Conservation (phyloP, 2,113 vertebrate species). For the Dipodomys stephensi region DNA sequence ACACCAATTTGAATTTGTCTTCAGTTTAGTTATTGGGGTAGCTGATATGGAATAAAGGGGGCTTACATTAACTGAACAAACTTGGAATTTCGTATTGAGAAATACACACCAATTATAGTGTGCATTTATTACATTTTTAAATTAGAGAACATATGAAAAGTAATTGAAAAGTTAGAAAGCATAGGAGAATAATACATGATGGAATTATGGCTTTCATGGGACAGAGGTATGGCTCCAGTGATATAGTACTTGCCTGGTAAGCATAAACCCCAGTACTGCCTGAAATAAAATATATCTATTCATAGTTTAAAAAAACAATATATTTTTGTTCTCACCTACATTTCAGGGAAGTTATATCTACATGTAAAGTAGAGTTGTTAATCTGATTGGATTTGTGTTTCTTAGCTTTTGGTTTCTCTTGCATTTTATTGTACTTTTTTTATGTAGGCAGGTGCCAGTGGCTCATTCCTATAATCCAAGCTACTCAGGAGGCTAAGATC, state of each 20-base stretch:
- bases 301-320: not conserved
- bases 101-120: not conserved
- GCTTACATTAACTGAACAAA: constrained; percentile 33
- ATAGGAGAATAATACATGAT: not conserved
- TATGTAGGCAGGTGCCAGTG: too few species aligned
- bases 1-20: constrained; percentile 34
- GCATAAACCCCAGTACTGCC: too few species aligned
- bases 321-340: constrained; percentile 31
- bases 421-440: constrained; percentile 13
- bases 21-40: not conserved
- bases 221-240: too few species aligned
- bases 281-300: not conserved
- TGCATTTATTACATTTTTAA: not conserved
- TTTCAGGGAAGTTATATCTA: not conserved
- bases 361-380: not conserved
- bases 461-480: too few species aligned
- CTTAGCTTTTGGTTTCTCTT: not conserved
- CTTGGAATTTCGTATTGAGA: not conserved
- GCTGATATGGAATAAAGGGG: not conserved
- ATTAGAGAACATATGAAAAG: not conserved
- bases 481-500: too few species aligned
- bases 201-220: not conserved
- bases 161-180: not conserved
- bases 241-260: too few species aligned
- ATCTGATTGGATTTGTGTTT: not conserved